These are phyloP conservation scores for Brenthis daphne DNA, from an alignment of 2,888 invertebrate genomes.

Conservation along the genomic window DNA sequence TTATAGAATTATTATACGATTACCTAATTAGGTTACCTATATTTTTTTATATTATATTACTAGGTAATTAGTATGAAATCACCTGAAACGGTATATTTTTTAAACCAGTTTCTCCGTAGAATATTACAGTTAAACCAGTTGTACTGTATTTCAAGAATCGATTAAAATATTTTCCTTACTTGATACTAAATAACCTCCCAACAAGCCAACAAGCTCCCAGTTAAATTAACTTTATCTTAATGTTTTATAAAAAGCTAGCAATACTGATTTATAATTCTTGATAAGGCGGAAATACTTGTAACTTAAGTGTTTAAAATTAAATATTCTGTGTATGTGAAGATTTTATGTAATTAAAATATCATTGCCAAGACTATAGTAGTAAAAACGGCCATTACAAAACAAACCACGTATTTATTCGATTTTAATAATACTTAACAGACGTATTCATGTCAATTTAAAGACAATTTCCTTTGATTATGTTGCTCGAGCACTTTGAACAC, in stretches of 20 bases:
- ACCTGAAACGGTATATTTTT: constrained; percentile 14
- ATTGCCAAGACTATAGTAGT: neutral
- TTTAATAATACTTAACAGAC: constrained; percentile 5
- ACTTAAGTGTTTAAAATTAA: neutral
- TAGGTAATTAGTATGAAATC: neutral
- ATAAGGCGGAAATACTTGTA: constrained; percentile 7
- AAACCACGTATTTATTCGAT: constrained; percentile 6
- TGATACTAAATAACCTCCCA: no score
- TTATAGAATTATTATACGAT: neutral
- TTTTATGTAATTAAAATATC: constrained; percentile 10
- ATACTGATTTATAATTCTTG: neutral
- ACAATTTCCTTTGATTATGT: constrained; percentile 5
- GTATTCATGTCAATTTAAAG: neutral
- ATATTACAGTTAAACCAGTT: constrained; percentile 11
- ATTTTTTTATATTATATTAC: neutral
- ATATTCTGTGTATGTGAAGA: constrained; percentile 9
- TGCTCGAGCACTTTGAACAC: neutral
- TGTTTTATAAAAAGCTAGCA: neutral
- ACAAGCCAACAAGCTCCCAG: no score
- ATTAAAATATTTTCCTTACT: constrained; percentile 5
- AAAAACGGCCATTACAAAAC: neutral
- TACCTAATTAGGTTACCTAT: no score
- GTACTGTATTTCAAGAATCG: constrained; percentile 11
- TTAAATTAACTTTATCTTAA: neutral
- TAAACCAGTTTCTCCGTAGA: constrained; percentile 10